phyloP scores from a whole-genome alignment of 2,888 invertebrate genomes.

The Volucella inflata region DNA sequence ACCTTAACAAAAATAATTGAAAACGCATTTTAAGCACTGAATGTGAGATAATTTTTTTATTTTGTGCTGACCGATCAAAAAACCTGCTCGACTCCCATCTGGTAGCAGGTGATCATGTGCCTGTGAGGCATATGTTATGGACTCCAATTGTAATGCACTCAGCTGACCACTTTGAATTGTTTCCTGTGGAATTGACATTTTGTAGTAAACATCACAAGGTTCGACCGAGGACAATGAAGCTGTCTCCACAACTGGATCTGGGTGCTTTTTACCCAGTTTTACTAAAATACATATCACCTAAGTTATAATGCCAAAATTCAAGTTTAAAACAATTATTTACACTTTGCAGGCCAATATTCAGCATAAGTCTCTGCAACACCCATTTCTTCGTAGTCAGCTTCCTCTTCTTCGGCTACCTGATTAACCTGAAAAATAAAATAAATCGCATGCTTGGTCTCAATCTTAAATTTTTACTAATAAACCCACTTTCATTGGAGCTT shows the following conservation, averaged over 20 bases:
- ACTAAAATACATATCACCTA: conserved; percentile 84
- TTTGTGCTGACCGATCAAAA: conserved; percentile 90
- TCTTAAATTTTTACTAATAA: background rate
- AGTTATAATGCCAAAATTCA: background rate
- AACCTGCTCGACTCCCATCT: conserved; percentile 96
- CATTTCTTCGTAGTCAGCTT: conserved; percentile 97
- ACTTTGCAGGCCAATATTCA: conserved; percentile 98
- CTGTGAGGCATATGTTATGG: conserved; percentile 98
- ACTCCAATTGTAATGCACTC: conserved; percentile 98
- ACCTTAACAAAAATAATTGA: conserved; percentile 85
- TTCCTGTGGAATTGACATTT: conserved; percentile 91
- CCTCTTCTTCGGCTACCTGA: conserved; percentile 87
- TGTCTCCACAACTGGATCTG: conserved; percentile 99
- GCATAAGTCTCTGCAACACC: conserved; percentile 99
- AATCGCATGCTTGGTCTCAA: background rate
- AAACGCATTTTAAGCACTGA: conserved; percentile 46
- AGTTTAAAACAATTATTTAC: conserved; percentile 84
- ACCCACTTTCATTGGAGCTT: conserved; percentile 83
- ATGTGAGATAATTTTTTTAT: background rate
- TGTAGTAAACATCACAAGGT: conserved; percentile 96
- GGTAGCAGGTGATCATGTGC: conserved; percentile 96
- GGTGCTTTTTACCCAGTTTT: conserved; percentile 97
- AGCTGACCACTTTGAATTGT: conserved; percentile 93
- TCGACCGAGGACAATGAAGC: conserved; percentile 98
- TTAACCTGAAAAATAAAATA: conserved; percentile 33